Conservation (phyloP, 30 jellyfish, hydroid and myxozoan species). For the Pelagia noctiluca region DNA sequence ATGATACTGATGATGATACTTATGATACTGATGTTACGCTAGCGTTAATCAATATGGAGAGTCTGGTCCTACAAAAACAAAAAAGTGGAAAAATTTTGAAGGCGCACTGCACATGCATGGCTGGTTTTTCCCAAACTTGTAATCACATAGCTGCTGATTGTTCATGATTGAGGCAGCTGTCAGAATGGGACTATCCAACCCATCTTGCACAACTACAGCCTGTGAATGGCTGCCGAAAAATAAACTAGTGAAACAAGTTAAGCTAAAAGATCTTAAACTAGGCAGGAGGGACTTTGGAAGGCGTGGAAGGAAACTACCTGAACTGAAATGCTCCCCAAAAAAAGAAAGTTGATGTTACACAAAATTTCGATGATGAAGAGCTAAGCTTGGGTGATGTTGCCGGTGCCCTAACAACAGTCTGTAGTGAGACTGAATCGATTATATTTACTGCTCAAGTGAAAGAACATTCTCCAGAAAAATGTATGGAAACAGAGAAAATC, state of each 20-base stretch:
- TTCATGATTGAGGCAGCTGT: slow-evolving; percentile 1
- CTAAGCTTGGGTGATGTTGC: neutral
- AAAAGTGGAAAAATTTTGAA: slow-evolving; percentile 25
- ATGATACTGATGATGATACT: too few relatives aligned
- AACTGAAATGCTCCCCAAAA: slow-evolving; percentile 34
- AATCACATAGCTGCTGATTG: slow-evolving; percentile 64
- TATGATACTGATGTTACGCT: too few relatives aligned
- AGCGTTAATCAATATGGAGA: too few relatives aligned
- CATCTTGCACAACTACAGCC: slow-evolving; percentile 47
- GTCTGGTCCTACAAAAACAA: too few relatives aligned
- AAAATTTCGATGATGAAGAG: neutral
- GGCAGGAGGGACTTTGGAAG: slow-evolving; percentile 42
- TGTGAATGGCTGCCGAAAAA: slow-evolving; percentile 52
- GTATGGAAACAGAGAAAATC: neutral
- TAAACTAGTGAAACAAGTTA: slow-evolving; percentile 11
- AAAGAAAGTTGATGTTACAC: slow-evolving; percentile 3
- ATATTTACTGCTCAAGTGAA: slow-evolving; percentile 15
- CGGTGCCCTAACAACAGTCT: neutral
- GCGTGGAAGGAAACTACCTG: slow-evolving; percentile 30
- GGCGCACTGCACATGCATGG: slow-evolving; percentile 72
- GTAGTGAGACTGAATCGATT: slow-evolving; percentile 12
- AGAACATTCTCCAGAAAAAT: neutral
- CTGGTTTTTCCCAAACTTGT: slow-evolving; percentile 54
- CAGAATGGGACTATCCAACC: slow-evolving; percentile 52
- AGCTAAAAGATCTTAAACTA: slow-evolving; percentile 16